Evolutionary conservation across 2,113 vertebrate species (phyloP).

Genomic region (Pandion haliaetus): DNA sequence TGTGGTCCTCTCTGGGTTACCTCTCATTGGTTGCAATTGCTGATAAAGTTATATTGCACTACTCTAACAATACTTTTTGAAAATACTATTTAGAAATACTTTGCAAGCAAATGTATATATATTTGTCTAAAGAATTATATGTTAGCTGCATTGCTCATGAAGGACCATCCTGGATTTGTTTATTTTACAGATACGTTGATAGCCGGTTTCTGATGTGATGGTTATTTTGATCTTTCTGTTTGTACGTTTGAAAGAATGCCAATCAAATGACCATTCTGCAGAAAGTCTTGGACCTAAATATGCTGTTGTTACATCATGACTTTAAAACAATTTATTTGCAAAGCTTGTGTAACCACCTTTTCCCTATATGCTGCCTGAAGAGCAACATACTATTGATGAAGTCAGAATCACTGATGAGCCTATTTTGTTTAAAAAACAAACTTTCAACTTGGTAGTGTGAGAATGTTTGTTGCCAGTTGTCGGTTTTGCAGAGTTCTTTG

Average conservation of each 20-base stretch:
- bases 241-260: conserved; percentile 59
- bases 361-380: conserved; percentile 6
- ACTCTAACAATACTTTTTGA: conserved; percentile 61
- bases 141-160: conserved; percentile 58
- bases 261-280: conserved; percentile 13
- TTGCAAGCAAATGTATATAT: conserved; percentile 24
- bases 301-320: not conserved
- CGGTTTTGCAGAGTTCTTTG: not conserved
- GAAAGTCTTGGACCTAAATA: conserved; percentile 39
- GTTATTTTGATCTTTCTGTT: conserved; percentile 61
- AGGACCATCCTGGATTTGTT: conserved; percentile 59
- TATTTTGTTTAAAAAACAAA: conserved; percentile 16
- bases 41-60: conserved; percentile 69
- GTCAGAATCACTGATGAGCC: not conserved
- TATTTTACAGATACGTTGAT: conserved; percentile 62
- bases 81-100: conserved; percentile 53
- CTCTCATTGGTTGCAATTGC: conserved; percentile 11
- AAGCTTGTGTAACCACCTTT: not conserved
- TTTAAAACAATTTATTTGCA: not conserved
- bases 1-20: not conserved
- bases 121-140: conserved; percentile 55
- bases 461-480: conserved; percentile 33
- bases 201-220: conserved; percentile 49
- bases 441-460: not conserved
- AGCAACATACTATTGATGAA: not conserved